Conservation (phyloP, 2,113 vertebrate genomes). For the Tupaia tana region DNA sequence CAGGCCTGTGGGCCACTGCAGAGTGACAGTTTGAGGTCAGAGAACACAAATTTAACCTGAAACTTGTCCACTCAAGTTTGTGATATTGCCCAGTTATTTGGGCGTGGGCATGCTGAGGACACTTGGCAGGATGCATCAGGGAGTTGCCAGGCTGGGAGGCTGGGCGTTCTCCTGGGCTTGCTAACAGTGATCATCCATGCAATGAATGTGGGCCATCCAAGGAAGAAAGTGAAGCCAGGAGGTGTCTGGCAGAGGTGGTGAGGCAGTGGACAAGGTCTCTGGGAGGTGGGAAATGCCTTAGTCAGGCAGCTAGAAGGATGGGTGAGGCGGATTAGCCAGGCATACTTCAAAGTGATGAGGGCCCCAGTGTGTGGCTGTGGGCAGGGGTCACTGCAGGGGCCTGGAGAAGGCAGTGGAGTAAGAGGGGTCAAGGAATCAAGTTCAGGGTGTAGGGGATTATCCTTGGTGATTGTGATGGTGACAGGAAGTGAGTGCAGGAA, state of each 20-base stretch:
- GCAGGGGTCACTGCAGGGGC: background rate
- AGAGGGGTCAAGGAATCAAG: background rate
- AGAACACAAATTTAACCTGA: background rate
- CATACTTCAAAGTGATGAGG: rapidly evolving
- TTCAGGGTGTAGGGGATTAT: background rate
- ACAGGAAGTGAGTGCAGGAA: background rate
- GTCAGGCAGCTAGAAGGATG: background rate
- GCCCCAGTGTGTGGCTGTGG: background rate
- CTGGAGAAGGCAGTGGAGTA: rapidly evolving
- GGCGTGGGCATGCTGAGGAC: background rate
- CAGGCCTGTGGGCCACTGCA: background rate
- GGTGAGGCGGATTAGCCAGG: background rate
- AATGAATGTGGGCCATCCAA: background rate
- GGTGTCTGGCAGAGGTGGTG: background rate
- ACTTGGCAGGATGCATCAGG: background rate
- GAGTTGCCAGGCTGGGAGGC: background rate
- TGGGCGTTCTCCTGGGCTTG: background rate
- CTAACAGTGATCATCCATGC: rapidly evolving
- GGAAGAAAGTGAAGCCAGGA: background rate
- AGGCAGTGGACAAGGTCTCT: background rate
- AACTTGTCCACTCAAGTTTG: slow-evolving; percentile 30
- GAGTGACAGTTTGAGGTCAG: slow-evolving; percentile 65
- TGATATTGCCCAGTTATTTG: background rate
- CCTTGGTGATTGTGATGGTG: background rate
- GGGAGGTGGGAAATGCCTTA: background rate